phyloP scores from a whole-genome alignment of 2,797 vertebrate genomes.

The Catamblyrhynchus diadema region DNA sequence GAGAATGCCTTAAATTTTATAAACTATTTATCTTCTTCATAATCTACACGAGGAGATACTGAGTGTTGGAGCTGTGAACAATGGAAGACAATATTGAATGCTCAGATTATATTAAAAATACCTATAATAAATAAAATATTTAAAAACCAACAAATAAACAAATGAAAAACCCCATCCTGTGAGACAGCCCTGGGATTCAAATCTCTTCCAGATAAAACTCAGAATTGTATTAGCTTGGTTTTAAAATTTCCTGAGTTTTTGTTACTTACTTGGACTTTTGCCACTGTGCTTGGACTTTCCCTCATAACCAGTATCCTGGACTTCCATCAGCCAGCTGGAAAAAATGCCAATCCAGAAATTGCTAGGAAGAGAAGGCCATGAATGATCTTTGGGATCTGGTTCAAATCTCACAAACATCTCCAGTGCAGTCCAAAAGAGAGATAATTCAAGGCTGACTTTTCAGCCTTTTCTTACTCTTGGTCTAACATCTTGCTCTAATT shows the following conservation, averaged over 20 bases:
- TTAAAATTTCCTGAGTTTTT: not conserved
- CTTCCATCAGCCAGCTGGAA: not conserved
- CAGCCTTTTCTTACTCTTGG: not conserved
- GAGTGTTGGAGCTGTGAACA: not conserved
- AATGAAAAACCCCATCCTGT: fast-evolving
- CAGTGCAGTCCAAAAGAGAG: not conserved
- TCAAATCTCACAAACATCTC: not conserved
- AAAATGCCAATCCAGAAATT: not conserved
- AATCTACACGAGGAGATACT: not conserved
- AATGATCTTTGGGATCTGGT: not conserved
- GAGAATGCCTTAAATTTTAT: not conserved
- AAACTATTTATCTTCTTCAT: not conserved
- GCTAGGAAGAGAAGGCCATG: not conserved
- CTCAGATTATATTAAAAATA: not conserved
- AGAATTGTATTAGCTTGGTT: not conserved
- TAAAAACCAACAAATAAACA: not conserved
- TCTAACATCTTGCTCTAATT: not conserved
- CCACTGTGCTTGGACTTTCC: not conserved
- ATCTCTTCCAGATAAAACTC: not conserved
- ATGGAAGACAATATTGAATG: not conserved
- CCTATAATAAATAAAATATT: not conserved
- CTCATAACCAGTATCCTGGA: not conserved
- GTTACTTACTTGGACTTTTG: not conserved
- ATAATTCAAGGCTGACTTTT: not conserved
- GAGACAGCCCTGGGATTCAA: not conserved